Evolutionary conservation across 1,140 invertebrate genomes (phyloP).

Genomic region (Danaus plexippus): DNA sequence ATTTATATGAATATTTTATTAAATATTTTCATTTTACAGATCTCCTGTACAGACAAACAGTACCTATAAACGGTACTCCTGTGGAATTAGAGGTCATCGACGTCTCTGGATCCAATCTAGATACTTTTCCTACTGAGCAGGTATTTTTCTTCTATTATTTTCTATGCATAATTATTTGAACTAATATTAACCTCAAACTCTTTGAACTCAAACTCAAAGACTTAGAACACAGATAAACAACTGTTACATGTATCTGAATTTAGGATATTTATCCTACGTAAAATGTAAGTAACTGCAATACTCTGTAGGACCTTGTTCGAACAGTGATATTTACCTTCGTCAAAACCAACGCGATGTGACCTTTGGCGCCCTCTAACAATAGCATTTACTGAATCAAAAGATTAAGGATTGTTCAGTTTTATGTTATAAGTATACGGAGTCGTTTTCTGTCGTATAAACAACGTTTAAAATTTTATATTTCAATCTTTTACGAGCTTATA

Average conservation of each 20-base stretch:
- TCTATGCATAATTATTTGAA: no score
- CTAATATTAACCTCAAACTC: no score
- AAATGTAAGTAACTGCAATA: constrained; percentile 34
- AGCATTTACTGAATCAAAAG: constrained; percentile 37
- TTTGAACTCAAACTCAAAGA: no score
- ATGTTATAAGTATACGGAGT: constrained; percentile 19
- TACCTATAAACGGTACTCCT: constrained; percentile 78
- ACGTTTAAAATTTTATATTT: constrained; percentile 20
- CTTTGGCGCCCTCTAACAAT: constrained; percentile 39
- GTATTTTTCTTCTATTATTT: constrained; percentile 28
- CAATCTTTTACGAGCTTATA: constrained; percentile 7
- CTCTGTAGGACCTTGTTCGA: constrained; percentile 28
- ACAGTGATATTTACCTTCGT: constrained; percentile 40
- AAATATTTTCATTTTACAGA: constrained; percentile 71
- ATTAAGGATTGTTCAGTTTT: constrained; percentile 35
- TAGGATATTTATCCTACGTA: constrained; percentile 3
- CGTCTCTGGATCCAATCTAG: constrained; percentile 77
- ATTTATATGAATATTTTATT: neutral
- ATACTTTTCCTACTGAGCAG: constrained; percentile 71
- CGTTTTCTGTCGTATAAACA: constrained; percentile 21
- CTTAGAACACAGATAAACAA: no score
- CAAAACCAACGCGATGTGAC: constrained; percentile 30
- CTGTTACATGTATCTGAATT: no score
- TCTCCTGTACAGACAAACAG: constrained; percentile 81
- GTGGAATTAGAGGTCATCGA: constrained; percentile 85